phyloP scores from a whole-genome alignment of 2,113 vertebrate species.

The Crotalus tigris region DNA sequence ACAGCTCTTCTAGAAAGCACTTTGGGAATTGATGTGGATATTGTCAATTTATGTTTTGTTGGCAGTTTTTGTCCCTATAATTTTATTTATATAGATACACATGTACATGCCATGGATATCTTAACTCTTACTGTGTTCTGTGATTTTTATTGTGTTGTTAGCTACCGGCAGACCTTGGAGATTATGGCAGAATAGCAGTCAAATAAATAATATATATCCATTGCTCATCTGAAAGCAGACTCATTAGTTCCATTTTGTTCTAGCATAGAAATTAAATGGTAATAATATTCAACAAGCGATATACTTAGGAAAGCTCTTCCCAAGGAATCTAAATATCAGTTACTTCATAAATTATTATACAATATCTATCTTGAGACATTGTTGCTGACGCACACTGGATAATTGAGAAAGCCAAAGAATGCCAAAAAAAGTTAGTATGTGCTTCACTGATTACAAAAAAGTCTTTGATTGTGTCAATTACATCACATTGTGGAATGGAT shows the following conservation, averaged over 20 bases:
- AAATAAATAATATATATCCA: not conserved
- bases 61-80: not conserved
- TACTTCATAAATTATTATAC: conserved; percentile 28
- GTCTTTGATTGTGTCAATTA: not conserved
- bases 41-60: not conserved
- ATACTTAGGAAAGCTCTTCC: conserved; percentile 17
- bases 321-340: conserved; percentile 17
- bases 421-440: not conserved
- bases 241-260: not conserved
- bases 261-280: not conserved
- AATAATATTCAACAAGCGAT: not conserved
- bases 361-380: not conserved
- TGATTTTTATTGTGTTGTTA: not conserved
- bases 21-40: not conserved
- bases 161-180: not conserved
- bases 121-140: not conserved
- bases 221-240: not conserved
- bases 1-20: not conserved
- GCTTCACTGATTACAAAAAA: not conserved
- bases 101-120: not conserved
- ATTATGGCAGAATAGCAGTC: not conserved
- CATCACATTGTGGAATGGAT: not conserved
- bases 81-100: not conserved
- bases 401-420: not conserved
- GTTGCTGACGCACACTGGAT: not conserved